Evolutionary conservation across 2,113 vertebrate genomes (phyloP), one percentile per base, ranked within the genome.

Genomic region (Serinus canaria): DNA sequence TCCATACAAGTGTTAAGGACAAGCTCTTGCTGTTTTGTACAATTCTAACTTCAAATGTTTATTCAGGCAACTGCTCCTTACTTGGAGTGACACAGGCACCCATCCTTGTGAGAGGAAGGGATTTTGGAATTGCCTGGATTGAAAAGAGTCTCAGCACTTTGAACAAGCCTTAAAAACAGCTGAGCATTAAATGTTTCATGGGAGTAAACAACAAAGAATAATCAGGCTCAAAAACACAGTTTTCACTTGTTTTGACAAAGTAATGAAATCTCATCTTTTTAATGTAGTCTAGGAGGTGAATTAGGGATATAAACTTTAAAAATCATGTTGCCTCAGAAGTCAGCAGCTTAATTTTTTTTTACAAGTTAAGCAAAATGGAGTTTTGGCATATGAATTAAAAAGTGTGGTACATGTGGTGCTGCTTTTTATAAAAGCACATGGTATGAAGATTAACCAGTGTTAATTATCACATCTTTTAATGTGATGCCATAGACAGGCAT

Each of bases 381-480:
- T 63, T 96, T 76, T 79, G 44, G 58, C 56, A 68, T 30, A 44
- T 13, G 37, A 83, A 87, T 76, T 90, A 33, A 78, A 53, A 89
- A 79, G 31, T 33, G 33, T 37, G 52, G 49, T 89, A 64, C 35
- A 52, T 20, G 12, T 75, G 33, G 52, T 52, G 15, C 33, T 92
- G 64, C 35, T 87, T 89, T 72, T 79, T 67, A 58, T 90, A 80
- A 86, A 87, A 83, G 75, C 43, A 80, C 8, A 83, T 15, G n/a
- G 73, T 37, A 97, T 87, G 87, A 88, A 92, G 94, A 85, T 64
- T 59, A 92, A 90, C 75, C 83, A 79, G 10, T 43, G 50, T 67
- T 92, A 94, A 92, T 91, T 74, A 92, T 9, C 39, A 30, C 24
- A 28, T 41, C 56, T 77, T 95, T 80, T 94, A 70, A 95, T 96